A percentile compares a stretch with the other conserved stretches of the same genome.
phyloP scores from a whole-genome alignment of 2,113 vertebrate genomes.

The Cyrtonyx montezumae region DNA sequence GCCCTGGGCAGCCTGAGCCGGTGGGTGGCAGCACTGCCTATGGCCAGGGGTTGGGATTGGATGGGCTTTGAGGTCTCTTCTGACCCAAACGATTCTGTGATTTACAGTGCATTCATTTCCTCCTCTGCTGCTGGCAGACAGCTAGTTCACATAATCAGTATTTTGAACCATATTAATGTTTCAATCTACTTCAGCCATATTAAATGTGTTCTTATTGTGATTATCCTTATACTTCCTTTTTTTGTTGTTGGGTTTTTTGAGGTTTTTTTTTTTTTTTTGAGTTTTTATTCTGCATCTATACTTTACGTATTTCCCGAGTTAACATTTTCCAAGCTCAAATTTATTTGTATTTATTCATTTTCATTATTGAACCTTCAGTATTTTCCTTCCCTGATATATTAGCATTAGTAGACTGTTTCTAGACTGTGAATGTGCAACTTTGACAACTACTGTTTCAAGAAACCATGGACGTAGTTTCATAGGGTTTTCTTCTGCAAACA shows the following conservation, averaged over 20 bases:
- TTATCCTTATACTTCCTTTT: background rate
- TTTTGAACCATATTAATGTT: background rate
- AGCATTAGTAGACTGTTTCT: background rate
- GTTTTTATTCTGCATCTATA: background rate
- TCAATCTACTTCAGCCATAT: background rate
- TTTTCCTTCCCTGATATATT: conserved; percentile 20
- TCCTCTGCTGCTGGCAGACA: background rate
- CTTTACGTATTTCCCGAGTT: background rate
- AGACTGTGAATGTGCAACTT: background rate
- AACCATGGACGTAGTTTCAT: background rate
- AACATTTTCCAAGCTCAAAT: background rate
- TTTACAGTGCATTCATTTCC: background rate
- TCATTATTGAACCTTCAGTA: background rate
- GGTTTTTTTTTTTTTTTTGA: too few relatives aligned
- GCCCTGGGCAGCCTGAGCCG: too few relatives aligned
- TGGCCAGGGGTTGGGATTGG: too few relatives aligned
- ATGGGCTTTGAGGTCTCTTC: too few relatives aligned
- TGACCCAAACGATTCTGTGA: too few relatives aligned
- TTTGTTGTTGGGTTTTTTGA: too few relatives aligned
- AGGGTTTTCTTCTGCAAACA: background rate
- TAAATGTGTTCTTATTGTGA: background rate
- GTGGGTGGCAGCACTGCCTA: too few relatives aligned
- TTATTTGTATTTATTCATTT: background rate
- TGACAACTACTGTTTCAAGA: background rate
- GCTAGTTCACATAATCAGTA: background rate